Evolutionary conservation across 2,888 invertebrate genomes (phyloP).

Genomic region (Cataglyphis rosenhaueri): DNA sequence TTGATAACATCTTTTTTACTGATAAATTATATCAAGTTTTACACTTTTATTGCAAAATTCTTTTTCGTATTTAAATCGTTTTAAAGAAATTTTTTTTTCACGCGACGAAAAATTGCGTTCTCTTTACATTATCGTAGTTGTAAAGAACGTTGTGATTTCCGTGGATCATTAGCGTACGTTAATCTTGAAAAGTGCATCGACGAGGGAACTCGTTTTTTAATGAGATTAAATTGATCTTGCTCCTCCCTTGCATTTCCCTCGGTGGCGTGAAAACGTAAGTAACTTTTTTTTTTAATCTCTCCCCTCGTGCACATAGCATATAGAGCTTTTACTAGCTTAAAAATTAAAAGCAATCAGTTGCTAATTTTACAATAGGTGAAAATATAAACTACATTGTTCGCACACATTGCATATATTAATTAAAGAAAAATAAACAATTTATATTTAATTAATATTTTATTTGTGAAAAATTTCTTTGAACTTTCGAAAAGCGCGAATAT

Average conservation of each 20-base stretch:
- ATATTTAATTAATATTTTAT: slow-evolving; percentile 1
- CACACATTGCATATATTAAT: background rate
- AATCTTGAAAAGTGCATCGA: slow-evolving; percentile 53
- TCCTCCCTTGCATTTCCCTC: slow-evolving; percentile 15
- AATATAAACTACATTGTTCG: background rate
- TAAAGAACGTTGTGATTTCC: slow-evolving; percentile 26
- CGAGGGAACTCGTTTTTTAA: slow-evolving; percentile 55
- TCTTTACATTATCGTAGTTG: background rate
- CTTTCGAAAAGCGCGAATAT: slow-evolving; percentile 26
- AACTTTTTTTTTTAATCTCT: slow-evolving; percentile 40
- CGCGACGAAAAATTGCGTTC: background rate
- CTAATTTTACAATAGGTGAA: background rate
- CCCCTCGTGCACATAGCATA: background rate
- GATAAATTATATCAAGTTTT: background rate
- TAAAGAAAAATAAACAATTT: background rate
- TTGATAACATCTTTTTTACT: background rate
- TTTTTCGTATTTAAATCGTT: background rate
- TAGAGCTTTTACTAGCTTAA: slow-evolving; percentile 1
- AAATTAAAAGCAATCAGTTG: background rate
- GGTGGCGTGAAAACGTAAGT: slow-evolving; percentile 42
- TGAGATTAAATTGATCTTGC: slow-evolving; percentile 59
- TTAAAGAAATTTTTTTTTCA: background rate
- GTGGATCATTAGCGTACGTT: slow-evolving; percentile 56
- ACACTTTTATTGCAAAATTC: too few species aligned
- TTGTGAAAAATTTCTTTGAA: background rate